Conservation (phyloP, 2,888 invertebrate genomes). For the Hypomecis punctinalis region DNA sequence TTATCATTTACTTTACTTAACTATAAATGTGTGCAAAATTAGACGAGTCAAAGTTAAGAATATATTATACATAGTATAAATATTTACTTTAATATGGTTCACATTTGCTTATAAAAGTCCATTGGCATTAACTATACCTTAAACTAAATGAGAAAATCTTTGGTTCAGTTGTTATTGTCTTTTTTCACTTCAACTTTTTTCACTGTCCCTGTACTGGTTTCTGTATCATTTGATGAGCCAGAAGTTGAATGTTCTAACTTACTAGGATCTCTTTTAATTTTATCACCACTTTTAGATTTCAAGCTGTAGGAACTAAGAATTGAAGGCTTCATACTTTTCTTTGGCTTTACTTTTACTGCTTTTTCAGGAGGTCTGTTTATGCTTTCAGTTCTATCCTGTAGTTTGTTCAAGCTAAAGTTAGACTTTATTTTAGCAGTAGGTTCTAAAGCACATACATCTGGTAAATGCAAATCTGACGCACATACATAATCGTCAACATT, state of each 20-base stretch:
- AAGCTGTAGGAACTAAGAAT: slow-evolving; percentile 54
- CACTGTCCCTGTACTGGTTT: slow-evolving; percentile 80
- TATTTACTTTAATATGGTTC: too few species aligned
- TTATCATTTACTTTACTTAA: too few species aligned
- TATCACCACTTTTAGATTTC: slow-evolving; percentile 60
- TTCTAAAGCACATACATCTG: slow-evolving; percentile 66
- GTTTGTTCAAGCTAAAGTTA: slow-evolving; percentile 74
- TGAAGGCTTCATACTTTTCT: slow-evolving; percentile 63
- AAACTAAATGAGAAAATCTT: neutral
- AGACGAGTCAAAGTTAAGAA: too few species aligned
- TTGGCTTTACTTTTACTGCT: slow-evolving; percentile 72
- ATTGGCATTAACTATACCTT: too few species aligned
- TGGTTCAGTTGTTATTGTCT: slow-evolving; percentile 9
- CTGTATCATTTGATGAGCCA: slow-evolving; percentile 85
- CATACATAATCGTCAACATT: slow-evolving; percentile 72
- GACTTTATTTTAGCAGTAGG: slow-evolving; percentile 78
- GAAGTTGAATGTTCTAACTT: slow-evolving; percentile 83
- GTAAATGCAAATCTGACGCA: slow-evolving; percentile 71
- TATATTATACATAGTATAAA: too few species aligned
- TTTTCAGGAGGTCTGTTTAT: slow-evolving; percentile 76
- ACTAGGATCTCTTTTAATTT: slow-evolving; percentile 56
- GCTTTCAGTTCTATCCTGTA: slow-evolving; percentile 75
- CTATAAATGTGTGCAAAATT: too few species aligned
- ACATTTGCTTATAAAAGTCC: too few species aligned
- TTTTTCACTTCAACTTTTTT: slow-evolving; percentile 67